These are phyloP conservation scores for Erebia epiphron DNA, from an alignment of 2,888 invertebrate genomes.

Conservation along the genomic window DNA sequence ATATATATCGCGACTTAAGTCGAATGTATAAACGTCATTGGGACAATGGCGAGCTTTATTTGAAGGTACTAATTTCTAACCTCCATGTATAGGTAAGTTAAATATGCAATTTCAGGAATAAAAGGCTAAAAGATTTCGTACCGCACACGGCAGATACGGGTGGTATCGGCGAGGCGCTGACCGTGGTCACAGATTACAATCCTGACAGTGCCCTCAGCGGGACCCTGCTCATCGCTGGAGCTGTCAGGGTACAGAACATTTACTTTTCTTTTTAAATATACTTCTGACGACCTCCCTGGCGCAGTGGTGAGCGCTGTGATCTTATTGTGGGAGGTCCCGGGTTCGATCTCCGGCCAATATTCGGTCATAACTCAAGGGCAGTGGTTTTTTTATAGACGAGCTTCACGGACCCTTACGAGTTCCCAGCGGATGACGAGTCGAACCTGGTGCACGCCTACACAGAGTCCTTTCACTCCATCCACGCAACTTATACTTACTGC, in stretches of 20 bases:
- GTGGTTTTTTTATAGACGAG: slow-evolving; percentile 50
- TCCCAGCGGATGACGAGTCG: slow-evolving; percentile 61
- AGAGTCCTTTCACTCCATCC: slow-evolving; percentile 57
- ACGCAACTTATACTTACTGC: slow-evolving; percentile 63
- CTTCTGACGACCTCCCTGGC: too few relatives aligned
- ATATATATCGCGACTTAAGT: too few relatives aligned
- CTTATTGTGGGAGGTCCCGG: too few relatives aligned
- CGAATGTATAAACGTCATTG: too few relatives aligned
- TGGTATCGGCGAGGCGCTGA: slow-evolving; percentile 47
- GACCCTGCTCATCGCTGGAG: slow-evolving; percentile 60
- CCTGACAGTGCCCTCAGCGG: slow-evolving; percentile 55
- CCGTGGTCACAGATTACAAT: slow-evolving; percentile 59
- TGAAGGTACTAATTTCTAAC: too few relatives aligned
- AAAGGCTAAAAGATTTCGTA: slow-evolving; percentile 43
- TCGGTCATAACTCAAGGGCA: too few relatives aligned
- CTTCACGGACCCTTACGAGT: slow-evolving; percentile 61
- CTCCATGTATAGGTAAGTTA: too few relatives aligned
- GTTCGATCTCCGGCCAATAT: too few relatives aligned
- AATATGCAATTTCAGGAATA: slow-evolving; percentile 49
- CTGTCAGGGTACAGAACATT: slow-evolving; percentile 50
- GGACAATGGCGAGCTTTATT: too few relatives aligned
- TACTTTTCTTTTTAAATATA: too few relatives aligned
- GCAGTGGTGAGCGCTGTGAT: too few relatives aligned
- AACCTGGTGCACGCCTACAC: slow-evolving; percentile 52
- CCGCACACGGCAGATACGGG: slow-evolving; percentile 42